These are phyloP conservation scores for Zophobas atratus DNA, from an alignment of 1,140 invertebrate species.

Conservation along the genomic window DNA sequence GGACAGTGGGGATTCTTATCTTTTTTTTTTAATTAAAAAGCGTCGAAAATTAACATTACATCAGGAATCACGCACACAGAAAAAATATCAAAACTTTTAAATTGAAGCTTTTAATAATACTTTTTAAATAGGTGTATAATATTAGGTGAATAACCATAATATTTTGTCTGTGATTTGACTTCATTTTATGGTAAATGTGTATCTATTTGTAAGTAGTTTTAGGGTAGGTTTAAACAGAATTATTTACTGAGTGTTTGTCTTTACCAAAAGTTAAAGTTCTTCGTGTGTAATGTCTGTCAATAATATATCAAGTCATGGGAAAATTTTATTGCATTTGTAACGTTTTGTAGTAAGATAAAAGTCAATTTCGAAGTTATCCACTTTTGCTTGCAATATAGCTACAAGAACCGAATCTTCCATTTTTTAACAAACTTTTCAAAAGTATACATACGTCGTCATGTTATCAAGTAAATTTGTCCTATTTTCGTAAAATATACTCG, in stretches of 20 bases:
- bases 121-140: slow-evolving; percentile 48
- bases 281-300: slow-evolving; percentile 26
- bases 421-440: slow-evolving; percentile 29
- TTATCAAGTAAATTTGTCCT: slow-evolving; percentile 12
- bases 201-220: slow-evolving; percentile 51
- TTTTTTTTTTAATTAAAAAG: no score
- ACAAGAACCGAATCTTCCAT: not conserved
- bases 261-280: slow-evolving; percentile 45
- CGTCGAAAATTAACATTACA: slow-evolving; percentile 10
- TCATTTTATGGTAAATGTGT: slow-evolving; percentile 52
- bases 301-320: slow-evolving; percentile 11
- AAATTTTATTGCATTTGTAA: slow-evolving; percentile 42
- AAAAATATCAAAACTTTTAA: slow-evolving; percentile 50
- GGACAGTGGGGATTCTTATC: not conserved
- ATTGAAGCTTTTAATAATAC: slow-evolving; percentile 44
- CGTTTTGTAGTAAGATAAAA: slow-evolving; percentile 23
- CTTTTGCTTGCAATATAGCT: slow-evolving; percentile 18
- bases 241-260: slow-evolving; percentile 49
- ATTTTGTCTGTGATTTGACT: slow-evolving; percentile 56
- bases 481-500: not conserved
- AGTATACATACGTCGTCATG: slow-evolving; percentile 6
- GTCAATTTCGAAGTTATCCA: slow-evolving; percentile 8
- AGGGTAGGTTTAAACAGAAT: slow-evolving; percentile 37
- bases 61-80: slow-evolving; percentile 39
- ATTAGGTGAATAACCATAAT: slow-evolving; percentile 43